These are phyloP conservation scores for Coenonympha glycerion DNA, from an alignment of 2,888 invertebrate genomes.

Conservation along the genomic window DNA sequence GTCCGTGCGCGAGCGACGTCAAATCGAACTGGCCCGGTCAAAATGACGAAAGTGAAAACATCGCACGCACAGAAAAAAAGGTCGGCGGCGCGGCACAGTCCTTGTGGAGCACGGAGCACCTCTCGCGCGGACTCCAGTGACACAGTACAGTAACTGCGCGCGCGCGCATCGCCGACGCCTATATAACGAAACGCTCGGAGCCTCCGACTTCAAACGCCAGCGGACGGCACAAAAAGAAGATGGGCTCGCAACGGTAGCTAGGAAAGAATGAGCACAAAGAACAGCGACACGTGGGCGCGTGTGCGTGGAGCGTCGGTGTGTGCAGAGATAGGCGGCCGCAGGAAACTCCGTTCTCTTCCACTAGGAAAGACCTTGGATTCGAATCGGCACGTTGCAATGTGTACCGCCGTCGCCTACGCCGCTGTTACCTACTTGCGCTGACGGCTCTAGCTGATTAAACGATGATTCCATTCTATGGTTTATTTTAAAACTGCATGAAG, in stretches of 20 bases:
- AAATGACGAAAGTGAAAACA: constrained; percentile 77
- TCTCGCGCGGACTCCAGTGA: constrained; percentile 73
- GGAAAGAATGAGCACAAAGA: constrained; percentile 71
- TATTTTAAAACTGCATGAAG: constrained; percentile 32
- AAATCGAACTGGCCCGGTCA: constrained; percentile 75
- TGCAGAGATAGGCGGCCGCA: constrained; percentile 74
- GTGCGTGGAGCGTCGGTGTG: constrained; percentile 69
- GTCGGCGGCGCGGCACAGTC: constrained; percentile 67
- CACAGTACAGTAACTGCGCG: constrained; percentile 73
- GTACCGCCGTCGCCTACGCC: constrained; percentile 74
- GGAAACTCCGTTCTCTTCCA: constrained; percentile 78
- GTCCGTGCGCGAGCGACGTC: constrained; percentile 74
- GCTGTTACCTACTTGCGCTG: constrained; percentile 63
- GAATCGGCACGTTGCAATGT: constrained; percentile 75
- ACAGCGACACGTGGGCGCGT: constrained; percentile 66
- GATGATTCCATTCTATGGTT: constrained; percentile 50
- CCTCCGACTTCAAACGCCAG: constrained; percentile 64
- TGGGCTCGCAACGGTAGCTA: constrained; percentile 70
- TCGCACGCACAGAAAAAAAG: constrained; percentile 75
- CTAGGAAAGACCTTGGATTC: constrained; percentile 77
- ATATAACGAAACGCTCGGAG: constrained; percentile 70
- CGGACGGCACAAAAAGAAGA: constrained; percentile 71
- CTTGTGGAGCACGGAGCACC: constrained; percentile 73
- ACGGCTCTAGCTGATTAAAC: constrained; percentile 51
- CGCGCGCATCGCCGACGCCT: constrained; percentile 70